Percentiles rank a stretch among this genome's conserved stretches.
These are phyloP conservation scores for Pangasianodon gigas DNA, from an alignment of 2,113 vertebrate species.

Conservation along the genomic window DNA sequence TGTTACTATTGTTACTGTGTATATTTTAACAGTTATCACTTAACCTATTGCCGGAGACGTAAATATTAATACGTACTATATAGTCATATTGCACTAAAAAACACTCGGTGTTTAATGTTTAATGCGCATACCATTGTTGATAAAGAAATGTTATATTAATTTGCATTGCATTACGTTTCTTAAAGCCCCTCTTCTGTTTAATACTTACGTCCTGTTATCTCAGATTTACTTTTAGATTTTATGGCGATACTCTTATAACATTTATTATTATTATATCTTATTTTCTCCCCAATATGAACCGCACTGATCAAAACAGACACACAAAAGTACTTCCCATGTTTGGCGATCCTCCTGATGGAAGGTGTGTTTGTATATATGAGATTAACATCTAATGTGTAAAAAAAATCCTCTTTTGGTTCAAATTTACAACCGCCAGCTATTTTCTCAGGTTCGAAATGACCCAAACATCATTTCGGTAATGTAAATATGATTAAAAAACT, in stretches of 20 bases:
- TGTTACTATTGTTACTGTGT: constrained; percentile 12
- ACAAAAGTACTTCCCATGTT: not conserved
- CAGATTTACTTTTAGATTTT: not conserved
- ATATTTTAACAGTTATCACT: not conserved
- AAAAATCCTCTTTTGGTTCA: not conserved
- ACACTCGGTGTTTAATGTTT: constrained; percentile 6
- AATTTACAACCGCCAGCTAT: not conserved
- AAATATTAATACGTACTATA: constrained; percentile 1
- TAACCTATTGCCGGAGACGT: not conserved
- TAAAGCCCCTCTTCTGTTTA: not conserved
- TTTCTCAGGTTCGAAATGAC: constrained; percentile 15
- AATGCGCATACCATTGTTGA: not conserved
- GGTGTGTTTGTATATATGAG: not conserved
- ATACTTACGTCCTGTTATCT: not conserved
- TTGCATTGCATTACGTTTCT: not conserved
- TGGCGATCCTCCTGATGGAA: constrained; percentile 1
- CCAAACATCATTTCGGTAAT: not conserved
- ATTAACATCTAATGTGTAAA: not conserved
- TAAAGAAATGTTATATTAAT: not conserved
- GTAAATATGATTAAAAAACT: not conserved
- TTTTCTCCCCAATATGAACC: not conserved
- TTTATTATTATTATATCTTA: not conserved
- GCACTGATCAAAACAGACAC: not conserved
- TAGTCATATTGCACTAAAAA: constrained; percentile 23
- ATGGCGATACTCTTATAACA: not conserved